Conservation (phyloP, 1,140 invertebrate genomes). For the Drosophila ambigua region DNA sequence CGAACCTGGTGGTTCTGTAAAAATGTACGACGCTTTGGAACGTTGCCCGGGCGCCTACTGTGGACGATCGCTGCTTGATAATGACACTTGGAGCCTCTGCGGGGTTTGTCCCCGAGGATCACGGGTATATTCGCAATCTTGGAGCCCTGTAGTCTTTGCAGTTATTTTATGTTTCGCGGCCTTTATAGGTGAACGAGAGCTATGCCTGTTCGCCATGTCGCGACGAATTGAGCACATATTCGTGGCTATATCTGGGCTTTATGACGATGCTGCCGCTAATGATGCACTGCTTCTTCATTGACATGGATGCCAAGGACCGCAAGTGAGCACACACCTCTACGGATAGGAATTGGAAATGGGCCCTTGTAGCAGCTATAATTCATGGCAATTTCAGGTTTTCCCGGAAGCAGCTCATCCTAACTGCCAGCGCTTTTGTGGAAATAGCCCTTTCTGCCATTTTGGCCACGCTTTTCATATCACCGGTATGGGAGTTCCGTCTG, state of each 20-base stretch:
- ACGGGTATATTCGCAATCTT: constrained; percentile 77
- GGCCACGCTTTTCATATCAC: constrained; percentile 91
- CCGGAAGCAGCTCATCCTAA: constrained; percentile 89
- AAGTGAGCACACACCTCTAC: constrained; percentile 85
- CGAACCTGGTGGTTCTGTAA: constrained; percentile 4
- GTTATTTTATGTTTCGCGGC: background rate
- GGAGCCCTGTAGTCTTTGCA: too few relatives aligned
- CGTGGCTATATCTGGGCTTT: constrained; percentile 97
- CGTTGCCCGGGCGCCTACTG: constrained; percentile 94
- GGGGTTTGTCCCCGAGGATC: constrained; percentile 94
- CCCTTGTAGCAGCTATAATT: background rate
- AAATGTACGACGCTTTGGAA: constrained; percentile 64
- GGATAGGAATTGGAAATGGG: too few relatives aligned
- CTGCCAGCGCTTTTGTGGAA: constrained; percentile 92
- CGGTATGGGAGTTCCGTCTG: constrained; percentile 89
- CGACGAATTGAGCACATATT: constrained; percentile 92
- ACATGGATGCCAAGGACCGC: constrained; percentile 90
- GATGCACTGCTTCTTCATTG: constrained; percentile 96
- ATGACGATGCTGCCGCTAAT: constrained; percentile 94
- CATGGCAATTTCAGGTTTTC: constrained; percentile 86
- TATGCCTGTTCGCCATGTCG: constrained; percentile 90
- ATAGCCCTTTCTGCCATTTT: constrained; percentile 89
- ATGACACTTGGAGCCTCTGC: constrained; percentile 90
- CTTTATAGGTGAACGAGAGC: constrained; percentile 84
- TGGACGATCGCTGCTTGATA: constrained; percentile 87